Evolutionary conservation across 1,140 invertebrate species (phyloP).

Genomic region (Pseudomyrmex sp.): DNA sequence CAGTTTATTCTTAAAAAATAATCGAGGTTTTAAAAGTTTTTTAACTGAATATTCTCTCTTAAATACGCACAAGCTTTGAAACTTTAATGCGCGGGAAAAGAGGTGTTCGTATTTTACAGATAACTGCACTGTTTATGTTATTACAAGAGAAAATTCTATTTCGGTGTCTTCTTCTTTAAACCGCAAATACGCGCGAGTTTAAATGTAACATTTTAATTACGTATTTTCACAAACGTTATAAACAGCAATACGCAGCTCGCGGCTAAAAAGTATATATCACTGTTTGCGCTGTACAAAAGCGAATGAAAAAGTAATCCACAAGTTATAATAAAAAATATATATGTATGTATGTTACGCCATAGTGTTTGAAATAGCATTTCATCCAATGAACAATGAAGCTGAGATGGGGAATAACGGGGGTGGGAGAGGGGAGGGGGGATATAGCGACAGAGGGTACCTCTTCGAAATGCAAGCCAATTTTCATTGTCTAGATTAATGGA

Average conservation of each 20-base stretch:
- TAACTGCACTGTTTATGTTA: neutral
- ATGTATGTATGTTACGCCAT: slow-evolving; percentile 36
- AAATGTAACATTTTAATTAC: slow-evolving; percentile 37
- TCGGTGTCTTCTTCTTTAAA: neutral
- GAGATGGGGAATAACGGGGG: slow-evolving; percentile 40
- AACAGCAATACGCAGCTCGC: slow-evolving; percentile 14
- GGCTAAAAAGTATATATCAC: slow-evolving; percentile 18
- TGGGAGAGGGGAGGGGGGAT: neutral
- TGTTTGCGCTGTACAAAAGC: slow-evolving; percentile 34
- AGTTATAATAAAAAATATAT: slow-evolving; percentile 46
- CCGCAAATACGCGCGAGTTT: neutral
- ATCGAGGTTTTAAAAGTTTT: too few relatives aligned
- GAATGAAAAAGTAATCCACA: slow-evolving; percentile 29
- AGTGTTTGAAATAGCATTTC: slow-evolving; percentile 72
- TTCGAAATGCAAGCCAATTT: slow-evolving; percentile 81
- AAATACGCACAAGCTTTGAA: too few relatives aligned
- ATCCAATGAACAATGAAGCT: slow-evolving; percentile 50
- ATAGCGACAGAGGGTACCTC: slow-evolving; percentile 54
- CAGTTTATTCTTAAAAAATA: too few relatives aligned
- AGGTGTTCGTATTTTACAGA: too few relatives aligned
- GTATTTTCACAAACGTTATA: slow-evolving; percentile 44
- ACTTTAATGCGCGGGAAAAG: too few relatives aligned
- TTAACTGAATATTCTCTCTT: too few relatives aligned
- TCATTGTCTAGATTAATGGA: slow-evolving; percentile 79
- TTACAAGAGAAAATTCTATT: slow-evolving; percentile 18